Evolutionary conservation across 2,113 vertebrate species (phyloP), one percentile per base, ranked within the genome.

Genomic region (Cricetomys ansorgei): DNA sequence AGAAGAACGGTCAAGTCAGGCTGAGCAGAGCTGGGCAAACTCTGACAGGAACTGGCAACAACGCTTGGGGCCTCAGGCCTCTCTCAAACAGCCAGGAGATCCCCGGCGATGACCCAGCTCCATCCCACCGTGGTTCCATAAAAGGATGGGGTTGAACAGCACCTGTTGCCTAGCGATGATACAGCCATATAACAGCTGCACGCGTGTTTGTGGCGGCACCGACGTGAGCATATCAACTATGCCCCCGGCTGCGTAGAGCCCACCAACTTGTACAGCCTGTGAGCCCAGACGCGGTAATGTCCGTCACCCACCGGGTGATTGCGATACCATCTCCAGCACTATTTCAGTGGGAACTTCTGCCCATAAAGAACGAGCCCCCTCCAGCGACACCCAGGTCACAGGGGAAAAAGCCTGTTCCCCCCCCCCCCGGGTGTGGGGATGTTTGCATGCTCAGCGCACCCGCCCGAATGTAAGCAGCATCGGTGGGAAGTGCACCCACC

Each of bases 1-100:
- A n/a, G 37, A 45, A 8, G 70, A 50, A 34, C n/a, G 19, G 15
- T 29, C 12, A 0, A 0, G 65, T 21, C 5, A 23, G 7, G n/a
- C 69, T 1, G 65, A 50, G 8, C 5, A 7, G 37, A 2, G n/a
- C 5, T 10, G 17, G 40, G 25, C 40, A 55, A 29, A 64, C 13
- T 4, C 75, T 7, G 34, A 3, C 3, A 72, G 37, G 17, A 21
- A 7, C 45, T 37, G 0, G 57, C 15, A 17, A 16, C 10, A 11
- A 59, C 40, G 7, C 29, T 16, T 43, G n/a, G 0, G 8, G 53
- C 37, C 45, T 27, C 3, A 23, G 9, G 7, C 1, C 12, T 7
- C 45, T 9, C 15, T 27, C 23, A 55, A 6, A n/a, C n/a, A 57
- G 21, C 50, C 53, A n/a, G 8, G 15, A 45, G 16, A n/a, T 62